phyloP scores from a whole-genome alignment of 2,113 vertebrate species.

The Psammodynastes pulverulentus region DNA sequence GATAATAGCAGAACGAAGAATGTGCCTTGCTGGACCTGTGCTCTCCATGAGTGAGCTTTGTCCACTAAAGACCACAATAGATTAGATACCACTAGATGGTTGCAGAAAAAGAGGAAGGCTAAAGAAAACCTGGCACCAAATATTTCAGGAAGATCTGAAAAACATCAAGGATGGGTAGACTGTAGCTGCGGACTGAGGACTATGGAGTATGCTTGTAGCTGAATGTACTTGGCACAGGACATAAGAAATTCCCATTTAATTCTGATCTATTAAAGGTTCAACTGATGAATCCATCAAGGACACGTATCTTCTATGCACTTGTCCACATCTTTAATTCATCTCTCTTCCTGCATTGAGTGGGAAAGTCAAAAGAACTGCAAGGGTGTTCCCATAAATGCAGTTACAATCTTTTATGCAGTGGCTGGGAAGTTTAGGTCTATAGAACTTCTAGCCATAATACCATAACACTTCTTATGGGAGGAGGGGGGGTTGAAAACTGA shows the following conservation, averaged over 20 bases:
- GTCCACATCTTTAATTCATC: neutral
- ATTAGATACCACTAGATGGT: neutral
- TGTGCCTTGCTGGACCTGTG: neutral
- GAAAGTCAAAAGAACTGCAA: neutral
- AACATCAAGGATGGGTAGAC: neutral
- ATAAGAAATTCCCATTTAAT: neutral
- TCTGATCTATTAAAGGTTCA: neutral
- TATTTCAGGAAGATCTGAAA: neutral
- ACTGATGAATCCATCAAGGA: neutral
- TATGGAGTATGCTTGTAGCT: no score
- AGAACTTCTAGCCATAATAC: neutral
- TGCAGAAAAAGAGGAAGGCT: neutral
- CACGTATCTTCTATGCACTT: neutral
- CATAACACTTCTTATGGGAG: neutral
- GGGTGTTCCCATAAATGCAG: neutral
- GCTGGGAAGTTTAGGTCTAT: neutral
- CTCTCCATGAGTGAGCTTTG: neutral
- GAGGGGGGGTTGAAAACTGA: neutral
- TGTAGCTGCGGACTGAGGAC: neutral
- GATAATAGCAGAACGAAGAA: neutral
- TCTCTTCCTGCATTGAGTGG: neutral
- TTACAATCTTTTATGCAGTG: neutral
- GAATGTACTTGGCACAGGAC: no score
- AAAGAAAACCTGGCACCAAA: neutral
- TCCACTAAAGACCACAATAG: neutral